Base-by-base conservation (phyloP, 2,888 invertebrate species). In the Melieria omissa region DNA sequence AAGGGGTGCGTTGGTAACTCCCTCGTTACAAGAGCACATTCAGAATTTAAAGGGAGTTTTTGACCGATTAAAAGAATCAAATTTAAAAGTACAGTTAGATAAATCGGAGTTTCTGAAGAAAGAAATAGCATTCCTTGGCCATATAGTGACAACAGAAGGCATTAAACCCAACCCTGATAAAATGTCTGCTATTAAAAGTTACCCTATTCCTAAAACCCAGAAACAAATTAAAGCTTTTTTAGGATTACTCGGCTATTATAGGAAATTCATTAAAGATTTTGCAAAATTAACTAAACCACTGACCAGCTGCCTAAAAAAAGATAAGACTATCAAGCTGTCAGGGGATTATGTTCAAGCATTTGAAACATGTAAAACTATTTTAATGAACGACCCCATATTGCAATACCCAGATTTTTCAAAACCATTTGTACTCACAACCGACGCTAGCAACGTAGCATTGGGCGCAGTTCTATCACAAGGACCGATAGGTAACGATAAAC, bases 341-440 rank as follows among this genome's bases (percentile, higher is more conserved):
- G 49, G 64, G 1, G 16, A 16, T 16, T 74, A 73, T 42, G 14
- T 67, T 42, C 12, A 70, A 58, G 54, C 72, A 10, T 66, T 78
- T 49, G 70, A 73, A 64, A 77, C 45, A 65, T 58, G 70, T 5
- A 74, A 77, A 70, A 46, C 64, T 12, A 7, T 71, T 1, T 58
- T 74, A 8, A 44, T 47, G 6, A 29, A 80, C 57, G 79, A 79
- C 45, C 84, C 83, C 0, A 77, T 86, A 9, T 64, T 87, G 44
- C 78, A 82, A 70, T 86, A 83, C 61, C 84, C 74, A 1, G 64
- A 74, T 65, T 74, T 70, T 44, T 63, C 52, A 5, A 70, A 73
- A 58, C 70, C 72, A 7, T 84, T 84, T 60, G 68, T 74, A 4
- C 12, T 83, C 9, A 81, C 82, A 2, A 80, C 81, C 0, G 84